Conservation (phyloP, 2,888 invertebrate genomes). For the Tipula lateralis region DNA sequence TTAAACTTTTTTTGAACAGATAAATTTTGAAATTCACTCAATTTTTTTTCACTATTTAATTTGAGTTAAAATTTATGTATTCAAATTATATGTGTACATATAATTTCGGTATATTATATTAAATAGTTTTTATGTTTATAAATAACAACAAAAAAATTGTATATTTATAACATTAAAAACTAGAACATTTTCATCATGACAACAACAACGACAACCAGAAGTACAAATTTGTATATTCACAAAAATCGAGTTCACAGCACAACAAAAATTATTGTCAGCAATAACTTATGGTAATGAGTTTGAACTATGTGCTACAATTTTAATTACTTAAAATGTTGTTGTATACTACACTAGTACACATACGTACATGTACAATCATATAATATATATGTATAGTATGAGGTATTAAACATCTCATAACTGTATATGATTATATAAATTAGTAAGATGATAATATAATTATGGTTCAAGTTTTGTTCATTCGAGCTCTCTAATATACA, state of each 20-base stretch:
- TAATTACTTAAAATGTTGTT: neutral
- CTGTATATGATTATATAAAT: neutral
- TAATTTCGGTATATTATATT: neutral
- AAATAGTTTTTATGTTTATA: neutral
- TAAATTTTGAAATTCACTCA: neutral
- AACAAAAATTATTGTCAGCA: neutral
- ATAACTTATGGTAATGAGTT: neutral
- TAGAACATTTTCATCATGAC: neutral
- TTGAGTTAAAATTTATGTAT: neutral
- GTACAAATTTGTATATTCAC: neutral
- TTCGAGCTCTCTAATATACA: neutral
- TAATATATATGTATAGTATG: neutral
- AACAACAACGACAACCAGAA: neutral
- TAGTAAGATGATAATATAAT: neutral
- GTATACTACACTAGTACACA: neutral
- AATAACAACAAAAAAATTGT: neutral
- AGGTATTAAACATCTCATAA: neutral
- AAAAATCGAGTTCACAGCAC: neutral
- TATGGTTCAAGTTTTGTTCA: neutral
- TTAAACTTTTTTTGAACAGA: neutral
- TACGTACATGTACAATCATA: neutral
- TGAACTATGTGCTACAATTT: neutral
- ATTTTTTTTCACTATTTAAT: neutral
- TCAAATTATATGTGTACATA: neutral
- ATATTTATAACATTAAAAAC: neutral